A percentile compares a stretch with the other conserved stretches of the same genome.
Conservation (phyloP, 2,797 vertebrate genomes). For the Catamblyrhynchus diadema region DNA sequence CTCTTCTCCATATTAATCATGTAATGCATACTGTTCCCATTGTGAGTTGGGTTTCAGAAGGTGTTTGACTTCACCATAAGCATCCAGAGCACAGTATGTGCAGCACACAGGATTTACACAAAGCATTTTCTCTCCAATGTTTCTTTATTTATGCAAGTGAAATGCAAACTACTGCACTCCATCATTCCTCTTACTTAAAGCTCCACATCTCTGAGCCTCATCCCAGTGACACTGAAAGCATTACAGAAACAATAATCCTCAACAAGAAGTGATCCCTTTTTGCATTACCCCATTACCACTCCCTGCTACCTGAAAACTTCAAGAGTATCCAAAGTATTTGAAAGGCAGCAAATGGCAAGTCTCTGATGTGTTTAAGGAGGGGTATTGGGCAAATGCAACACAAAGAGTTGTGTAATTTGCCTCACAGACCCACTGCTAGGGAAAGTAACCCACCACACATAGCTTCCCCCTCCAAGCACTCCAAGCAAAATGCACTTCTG, state of each 20-base stretch:
- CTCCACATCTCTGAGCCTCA: neutral
- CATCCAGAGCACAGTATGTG: neutral
- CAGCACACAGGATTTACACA: neutral
- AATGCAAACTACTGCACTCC: neutral
- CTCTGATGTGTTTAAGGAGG: neutral
- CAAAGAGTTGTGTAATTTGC: neutral
- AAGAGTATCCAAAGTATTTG: neutral
- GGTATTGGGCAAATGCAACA: neutral
- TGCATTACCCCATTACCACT: neutral
- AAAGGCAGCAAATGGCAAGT: neutral
- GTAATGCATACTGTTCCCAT: accelerated
- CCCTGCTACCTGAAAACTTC: neutral
- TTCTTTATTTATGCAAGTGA: neutral
- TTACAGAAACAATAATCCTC: neutral
- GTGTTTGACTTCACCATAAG: neutral
- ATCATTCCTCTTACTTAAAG: neutral
- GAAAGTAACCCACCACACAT: neutral
- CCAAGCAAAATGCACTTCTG: neutral
- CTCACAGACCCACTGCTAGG: neutral
- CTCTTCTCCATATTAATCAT: neutral
- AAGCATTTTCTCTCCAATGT: neutral
- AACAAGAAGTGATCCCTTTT: neutral
- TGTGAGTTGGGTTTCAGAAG: neutral
- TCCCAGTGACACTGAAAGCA: neutral
- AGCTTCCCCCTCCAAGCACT: neutral